A percentile compares a stretch with the other conserved stretches of the same genome.
These are phyloP conservation scores for Laodelphax striatellus DNA, from an alignment of 1,140 invertebrate genomes.

Conservation along the genomic window DNA sequence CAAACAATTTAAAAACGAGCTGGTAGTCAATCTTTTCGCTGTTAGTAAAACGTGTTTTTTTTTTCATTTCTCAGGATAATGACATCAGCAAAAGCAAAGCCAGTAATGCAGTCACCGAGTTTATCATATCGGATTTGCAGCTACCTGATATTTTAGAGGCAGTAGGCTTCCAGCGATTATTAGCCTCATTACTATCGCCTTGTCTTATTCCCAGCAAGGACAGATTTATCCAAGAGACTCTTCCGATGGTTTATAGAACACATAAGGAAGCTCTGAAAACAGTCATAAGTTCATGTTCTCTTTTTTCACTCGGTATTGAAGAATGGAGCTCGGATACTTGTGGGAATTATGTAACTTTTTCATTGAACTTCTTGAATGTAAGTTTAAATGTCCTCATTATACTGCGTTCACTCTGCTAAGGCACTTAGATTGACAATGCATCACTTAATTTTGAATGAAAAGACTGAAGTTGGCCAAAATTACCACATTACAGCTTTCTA, in stretches of 20 bases:
- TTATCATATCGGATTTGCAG: conserved; percentile 37
- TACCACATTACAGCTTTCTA: too few species aligned
- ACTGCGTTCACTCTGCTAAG: too few species aligned
- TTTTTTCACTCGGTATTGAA: conserved; percentile 26
- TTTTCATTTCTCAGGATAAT: too few species aligned
- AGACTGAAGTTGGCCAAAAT: too few species aligned
- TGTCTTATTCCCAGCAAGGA: conserved; percentile 41
- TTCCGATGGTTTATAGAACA: conserved; percentile 38
- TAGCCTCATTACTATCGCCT: conserved; percentile 36
- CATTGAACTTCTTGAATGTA: conserved; percentile 35
- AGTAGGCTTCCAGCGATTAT: conserved; percentile 33
- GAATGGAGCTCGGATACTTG: conserved; percentile 37
- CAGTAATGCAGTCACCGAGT: conserved; percentile 36
- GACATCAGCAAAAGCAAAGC: background rate
- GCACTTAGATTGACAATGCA: too few species aligned
- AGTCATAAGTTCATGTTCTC: conserved; percentile 26
- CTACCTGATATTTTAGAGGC: conserved; percentile 38
- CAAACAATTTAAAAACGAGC: too few species aligned
- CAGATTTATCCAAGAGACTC: conserved; percentile 37
- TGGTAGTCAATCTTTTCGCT: too few species aligned
- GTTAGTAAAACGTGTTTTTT: too few species aligned
- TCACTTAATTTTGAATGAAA: too few species aligned
- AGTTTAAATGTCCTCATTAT: conserved; percentile 12
- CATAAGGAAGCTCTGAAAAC: conserved; percentile 35
- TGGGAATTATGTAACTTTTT: conserved; percentile 34